Percentiles rank a stretch among this genome's conserved stretches.
These are phyloP conservation scores for Hippoglossus hippoglossus DNA, from an alignment of 2,797 vertebrate genomes.

Conservation along the genomic window DNA sequence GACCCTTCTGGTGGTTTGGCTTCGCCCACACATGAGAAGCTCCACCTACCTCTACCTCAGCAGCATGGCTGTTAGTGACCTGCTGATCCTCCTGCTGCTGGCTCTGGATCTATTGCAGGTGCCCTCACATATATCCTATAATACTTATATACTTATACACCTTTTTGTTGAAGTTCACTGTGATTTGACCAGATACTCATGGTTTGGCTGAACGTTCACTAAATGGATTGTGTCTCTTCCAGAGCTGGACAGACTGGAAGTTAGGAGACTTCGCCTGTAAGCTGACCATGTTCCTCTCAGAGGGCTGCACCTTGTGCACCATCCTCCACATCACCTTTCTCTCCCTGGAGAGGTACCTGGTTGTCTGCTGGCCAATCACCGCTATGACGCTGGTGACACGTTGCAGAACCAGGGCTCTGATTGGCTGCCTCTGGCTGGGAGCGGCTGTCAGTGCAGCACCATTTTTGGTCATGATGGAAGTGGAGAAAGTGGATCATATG, in stretches of 20 bases:
- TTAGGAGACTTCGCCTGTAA: slow-evolving; percentile 85
- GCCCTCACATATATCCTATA: slow-evolving; percentile 3
- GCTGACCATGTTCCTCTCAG: slow-evolving; percentile 84
- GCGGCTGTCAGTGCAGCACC: slow-evolving; percentile 82
- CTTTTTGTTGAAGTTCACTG: too few species aligned
- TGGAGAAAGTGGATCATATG: too few species aligned
- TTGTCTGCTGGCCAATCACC: slow-evolving; percentile 85
- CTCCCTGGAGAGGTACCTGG: slow-evolving; percentile 86
- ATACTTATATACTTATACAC: too few species aligned
- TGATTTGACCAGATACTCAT: too few species aligned
- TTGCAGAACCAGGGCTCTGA: slow-evolving; percentile 77
- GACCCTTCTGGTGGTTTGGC: slow-evolving; percentile 85
- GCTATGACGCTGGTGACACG: slow-evolving; percentile 83
- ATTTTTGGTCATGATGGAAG: slow-evolving; percentile 81
- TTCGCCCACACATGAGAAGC: slow-evolving; percentile 84
- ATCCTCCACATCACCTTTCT: slow-evolving; percentile 88
- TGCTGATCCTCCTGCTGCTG: slow-evolving; percentile 84
- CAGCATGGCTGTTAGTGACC: slow-evolving; percentile 88
- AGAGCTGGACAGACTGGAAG: slow-evolving; percentile 85
- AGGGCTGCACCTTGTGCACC: slow-evolving; percentile 87
- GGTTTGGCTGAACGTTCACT: too few species aligned
- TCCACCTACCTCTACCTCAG: slow-evolving; percentile 88
- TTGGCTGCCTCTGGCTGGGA: slow-evolving; percentile 81
- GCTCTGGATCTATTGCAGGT: slow-evolving; percentile 87
- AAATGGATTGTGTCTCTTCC: slow-evolving; percentile 1